These are phyloP conservation scores for Daboia siamensis DNA, from an alignment of 2,113 vertebrate genomes.

Conservation along the genomic window DNA sequence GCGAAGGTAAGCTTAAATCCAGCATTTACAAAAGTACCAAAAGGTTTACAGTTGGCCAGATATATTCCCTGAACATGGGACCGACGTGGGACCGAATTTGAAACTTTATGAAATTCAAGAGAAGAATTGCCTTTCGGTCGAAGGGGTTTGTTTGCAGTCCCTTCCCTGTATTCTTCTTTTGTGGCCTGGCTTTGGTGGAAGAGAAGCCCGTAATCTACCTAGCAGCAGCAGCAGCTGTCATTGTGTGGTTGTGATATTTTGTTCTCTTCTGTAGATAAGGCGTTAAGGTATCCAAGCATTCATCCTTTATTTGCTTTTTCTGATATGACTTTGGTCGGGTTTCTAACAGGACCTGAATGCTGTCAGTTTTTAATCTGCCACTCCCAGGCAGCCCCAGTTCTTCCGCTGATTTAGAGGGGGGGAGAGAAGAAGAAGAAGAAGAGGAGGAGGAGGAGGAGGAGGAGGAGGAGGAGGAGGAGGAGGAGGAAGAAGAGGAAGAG, in stretches of 20 bases:
- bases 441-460: no score
- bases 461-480: no score
- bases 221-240: background rate
- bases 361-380: background rate
- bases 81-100: background rate
- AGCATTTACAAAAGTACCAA: background rate
- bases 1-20: background rate
- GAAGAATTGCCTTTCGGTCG: background rate
- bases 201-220: background rate
- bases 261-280: constrained; percentile 3
- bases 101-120: constrained; percentile 23
- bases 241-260: background rate
- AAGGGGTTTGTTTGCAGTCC: background rate
- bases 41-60: background rate
- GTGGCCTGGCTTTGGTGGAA: background rate
- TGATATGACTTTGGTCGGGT: accelerated
- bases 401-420: background rate
- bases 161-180: background rate
- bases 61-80: background rate
- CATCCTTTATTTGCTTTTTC: background rate
- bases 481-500: no score
- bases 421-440: background rate
- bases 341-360: background rate
- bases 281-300: background rate
- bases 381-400: background rate